Evolutionary conservation across 2,797 vertebrate species (phyloP).

Genomic region (Phaenicophaeus curvirostris): DNA sequence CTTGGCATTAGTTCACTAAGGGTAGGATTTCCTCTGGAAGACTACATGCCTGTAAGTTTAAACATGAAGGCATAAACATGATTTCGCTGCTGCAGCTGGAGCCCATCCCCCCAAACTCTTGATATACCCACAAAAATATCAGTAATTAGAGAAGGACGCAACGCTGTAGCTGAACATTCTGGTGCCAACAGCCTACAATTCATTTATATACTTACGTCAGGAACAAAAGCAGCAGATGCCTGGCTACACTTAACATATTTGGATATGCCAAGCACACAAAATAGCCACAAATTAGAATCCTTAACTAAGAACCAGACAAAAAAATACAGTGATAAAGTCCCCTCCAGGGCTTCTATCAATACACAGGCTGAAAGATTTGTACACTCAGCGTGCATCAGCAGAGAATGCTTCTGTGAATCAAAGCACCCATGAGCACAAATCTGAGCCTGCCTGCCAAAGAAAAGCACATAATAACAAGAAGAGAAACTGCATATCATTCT

Average conservation of each 20-base stretch:
- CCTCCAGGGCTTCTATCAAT: constrained; percentile 25
- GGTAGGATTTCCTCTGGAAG: neutral
- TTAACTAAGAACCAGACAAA: constrained; percentile 47
- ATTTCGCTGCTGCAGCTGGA: constrained; percentile 53
- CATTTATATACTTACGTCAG: constrained; percentile 33
- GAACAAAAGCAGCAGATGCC: constrained; percentile 69
- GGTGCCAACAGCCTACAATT: constrained; percentile 49
- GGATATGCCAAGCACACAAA: constrained; percentile 48
- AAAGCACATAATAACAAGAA: constrained; percentile 3
- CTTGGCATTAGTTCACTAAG: neutral
- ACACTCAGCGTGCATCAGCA: neutral
- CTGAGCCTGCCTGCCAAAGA: constrained; percentile 25
- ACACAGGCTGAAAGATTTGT: constrained; percentile 24
- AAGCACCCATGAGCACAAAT: constrained; percentile 27
- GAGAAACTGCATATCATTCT: constrained; percentile 28
- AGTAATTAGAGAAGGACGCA: constrained; percentile 54
- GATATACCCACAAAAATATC: constrained; percentile 50
- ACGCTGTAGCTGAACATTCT: constrained; percentile 8
- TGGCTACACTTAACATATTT: constrained; percentile 19
- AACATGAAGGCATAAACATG: neutral
- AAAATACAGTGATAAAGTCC: constrained; percentile 4
- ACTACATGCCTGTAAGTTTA: neutral
- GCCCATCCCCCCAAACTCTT: constrained; percentile 13
- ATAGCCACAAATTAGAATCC: constrained; percentile 40
- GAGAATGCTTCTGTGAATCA: constrained; percentile 29